These are phyloP conservation scores for Lasiurus cinereus DNA, from an alignment of 2,113 vertebrate genomes.

Conservation along the genomic window DNA sequence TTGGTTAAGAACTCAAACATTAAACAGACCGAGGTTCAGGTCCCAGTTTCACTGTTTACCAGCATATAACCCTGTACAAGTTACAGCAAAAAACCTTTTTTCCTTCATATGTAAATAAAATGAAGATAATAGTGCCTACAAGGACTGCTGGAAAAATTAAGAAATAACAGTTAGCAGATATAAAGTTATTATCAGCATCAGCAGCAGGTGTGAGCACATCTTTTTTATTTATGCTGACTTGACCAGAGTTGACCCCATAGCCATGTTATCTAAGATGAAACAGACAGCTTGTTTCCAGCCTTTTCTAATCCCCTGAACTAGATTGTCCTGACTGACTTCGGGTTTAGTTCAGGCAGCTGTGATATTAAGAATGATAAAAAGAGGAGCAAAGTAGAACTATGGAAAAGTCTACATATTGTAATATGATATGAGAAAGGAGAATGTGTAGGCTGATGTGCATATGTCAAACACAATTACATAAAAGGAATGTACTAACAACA, in stretches of 20 bases:
- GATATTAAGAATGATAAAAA: slow-evolving; percentile 49
- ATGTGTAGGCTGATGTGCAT: not conserved
- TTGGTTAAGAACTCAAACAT: not conserved
- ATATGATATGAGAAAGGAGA: not conserved
- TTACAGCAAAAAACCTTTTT: slow-evolving; percentile 34
- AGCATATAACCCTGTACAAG: not conserved
- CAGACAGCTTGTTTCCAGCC: not conserved
- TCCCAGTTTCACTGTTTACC: not conserved
- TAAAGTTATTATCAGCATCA: not conserved
- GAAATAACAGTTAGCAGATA: not conserved
- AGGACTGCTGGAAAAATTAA: not conserved
- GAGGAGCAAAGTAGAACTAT: not conserved
- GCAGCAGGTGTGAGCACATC: not conserved
- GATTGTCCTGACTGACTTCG: not conserved
- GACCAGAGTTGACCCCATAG: not conserved
- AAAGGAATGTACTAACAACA: not conserved
- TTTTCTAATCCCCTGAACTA: not conserved
- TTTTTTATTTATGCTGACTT: not conserved
- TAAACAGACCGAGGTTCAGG: not conserved
- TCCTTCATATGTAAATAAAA: slow-evolving; percentile 22
- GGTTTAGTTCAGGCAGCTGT: slow-evolving; percentile 48
- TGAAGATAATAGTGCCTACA: not conserved
- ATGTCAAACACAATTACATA: not conserved
- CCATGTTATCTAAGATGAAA: not conserved
- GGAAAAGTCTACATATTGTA: not conserved